These are phyloP conservation scores for Dilophus febrilis DNA, from an alignment of 2,888 invertebrate genomes.

Conservation along the genomic window DNA sequence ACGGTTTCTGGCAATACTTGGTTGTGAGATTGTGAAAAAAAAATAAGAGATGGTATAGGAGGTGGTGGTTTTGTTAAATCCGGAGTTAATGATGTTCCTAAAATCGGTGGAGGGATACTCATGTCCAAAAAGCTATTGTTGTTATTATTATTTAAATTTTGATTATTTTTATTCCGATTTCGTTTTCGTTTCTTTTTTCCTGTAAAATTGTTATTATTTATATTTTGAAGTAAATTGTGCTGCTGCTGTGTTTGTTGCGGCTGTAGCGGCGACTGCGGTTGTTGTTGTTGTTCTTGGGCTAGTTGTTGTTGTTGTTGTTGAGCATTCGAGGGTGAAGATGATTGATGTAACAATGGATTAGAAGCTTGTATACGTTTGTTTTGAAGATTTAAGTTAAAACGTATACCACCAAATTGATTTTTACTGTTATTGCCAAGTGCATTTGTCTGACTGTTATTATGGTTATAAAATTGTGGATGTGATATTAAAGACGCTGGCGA, in stretches of 20 bases:
- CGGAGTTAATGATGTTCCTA: slow-evolving; percentile 28
- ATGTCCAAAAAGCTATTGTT: slow-evolving; percentile 1
- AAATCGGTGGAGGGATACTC: slow-evolving; percentile 30
- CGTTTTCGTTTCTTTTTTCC: slow-evolving; percentile 52
- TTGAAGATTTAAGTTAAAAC: slow-evolving; percentile 36
- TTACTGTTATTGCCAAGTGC: slow-evolving; percentile 8
- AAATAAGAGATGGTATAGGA: slow-evolving; percentile 40
- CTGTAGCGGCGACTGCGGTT: neutral
- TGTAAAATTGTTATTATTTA: slow-evolving; percentile 23
- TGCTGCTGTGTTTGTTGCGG: slow-evolving; percentile 21
- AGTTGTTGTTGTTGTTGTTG: slow-evolving; percentile 25
- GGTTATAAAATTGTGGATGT: neutral
- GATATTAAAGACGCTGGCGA: neutral
- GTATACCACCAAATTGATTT: slow-evolving; percentile 32
- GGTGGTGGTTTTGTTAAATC: slow-evolving; percentile 34
- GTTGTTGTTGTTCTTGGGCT: slow-evolving; percentile 19
- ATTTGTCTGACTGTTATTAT: slow-evolving; percentile 4
- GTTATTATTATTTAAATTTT: slow-evolving; percentile 20
- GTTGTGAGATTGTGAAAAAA: slow-evolving; percentile 13
- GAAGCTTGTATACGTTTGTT: slow-evolving; percentile 18
- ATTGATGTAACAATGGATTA: slow-evolving; percentile 11
- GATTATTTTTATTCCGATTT: slow-evolving; percentile 40
- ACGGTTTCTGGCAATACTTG: slow-evolving; percentile 3
- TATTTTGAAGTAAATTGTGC: slow-evolving; percentile 21
- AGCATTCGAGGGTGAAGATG: slow-evolving; percentile 13